Evolutionary conservation across 2,888 invertebrate species (phyloP).

Genomic region (Cephus rjabovi): DNA sequence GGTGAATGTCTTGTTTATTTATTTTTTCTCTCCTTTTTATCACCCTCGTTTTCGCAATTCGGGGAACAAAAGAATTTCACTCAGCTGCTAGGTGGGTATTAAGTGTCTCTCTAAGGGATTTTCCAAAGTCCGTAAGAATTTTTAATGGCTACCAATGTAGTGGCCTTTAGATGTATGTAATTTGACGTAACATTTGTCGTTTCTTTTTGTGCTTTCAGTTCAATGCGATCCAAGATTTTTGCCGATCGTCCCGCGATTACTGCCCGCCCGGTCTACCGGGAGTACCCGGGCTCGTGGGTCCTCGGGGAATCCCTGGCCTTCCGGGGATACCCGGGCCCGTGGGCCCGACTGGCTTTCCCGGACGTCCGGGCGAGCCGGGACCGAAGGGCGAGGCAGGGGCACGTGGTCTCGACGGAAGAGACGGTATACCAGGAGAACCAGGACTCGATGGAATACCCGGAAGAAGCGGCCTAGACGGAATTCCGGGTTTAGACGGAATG

Average conservation of each 20-base stretch:
- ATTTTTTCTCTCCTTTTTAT: too few relatives aligned
- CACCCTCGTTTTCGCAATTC: too few relatives aligned
- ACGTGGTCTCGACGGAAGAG: slow-evolving; percentile 85
- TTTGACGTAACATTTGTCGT: slow-evolving; percentile 4
- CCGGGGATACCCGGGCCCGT: slow-evolving; percentile 78
- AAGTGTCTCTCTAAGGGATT: too few relatives aligned
- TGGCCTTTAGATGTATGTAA: neutral
- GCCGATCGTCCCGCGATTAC: slow-evolving; percentile 84
- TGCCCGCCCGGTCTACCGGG: slow-evolving; percentile 80
- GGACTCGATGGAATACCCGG: slow-evolving; percentile 90
- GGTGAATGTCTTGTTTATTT: too few relatives aligned
- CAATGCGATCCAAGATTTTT: slow-evolving; percentile 86
- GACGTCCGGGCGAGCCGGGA: slow-evolving; percentile 78
- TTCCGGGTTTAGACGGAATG: slow-evolving; percentile 77
- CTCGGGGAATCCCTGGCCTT: slow-evolving; percentile 75
- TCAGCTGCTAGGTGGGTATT: too few relatives aligned
- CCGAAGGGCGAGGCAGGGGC: slow-evolving; percentile 73
- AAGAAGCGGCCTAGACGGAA: slow-evolving; percentile 84
- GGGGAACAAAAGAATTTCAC: too few relatives aligned
- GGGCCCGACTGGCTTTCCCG: slow-evolving; percentile 72
- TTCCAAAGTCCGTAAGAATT: too few relatives aligned
- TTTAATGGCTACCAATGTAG: too few relatives aligned
- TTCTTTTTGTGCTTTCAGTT: slow-evolving; percentile 70
- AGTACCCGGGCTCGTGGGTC: slow-evolving; percentile 68
- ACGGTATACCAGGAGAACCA: slow-evolving; percentile 91